phyloP scores from a whole-genome alignment of 1,140 invertebrate species.

The Penaeus japonicus region DNA sequence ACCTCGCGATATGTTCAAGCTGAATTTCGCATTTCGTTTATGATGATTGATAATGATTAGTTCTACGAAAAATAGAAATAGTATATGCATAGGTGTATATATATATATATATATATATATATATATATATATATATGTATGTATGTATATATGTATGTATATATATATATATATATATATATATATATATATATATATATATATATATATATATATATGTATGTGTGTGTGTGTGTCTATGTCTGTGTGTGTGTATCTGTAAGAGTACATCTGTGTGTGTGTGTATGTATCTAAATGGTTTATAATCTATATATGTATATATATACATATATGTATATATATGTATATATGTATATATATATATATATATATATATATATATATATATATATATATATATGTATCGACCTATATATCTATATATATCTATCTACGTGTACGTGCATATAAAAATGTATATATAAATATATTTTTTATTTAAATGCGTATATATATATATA shows the following conservation, averaged over 20 bases:
- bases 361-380: too few species aligned
- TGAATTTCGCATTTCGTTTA: too few species aligned
- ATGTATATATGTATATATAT: too few species aligned
- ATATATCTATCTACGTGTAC: too few species aligned
- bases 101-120: neutral
- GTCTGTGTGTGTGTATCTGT: neutral
- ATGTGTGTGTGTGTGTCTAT: slow-evolving; percentile 4
- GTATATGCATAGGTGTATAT: neutral
- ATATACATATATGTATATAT: neutral
- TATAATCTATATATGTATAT: neutral
- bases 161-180: slow-evolving; percentile 2
- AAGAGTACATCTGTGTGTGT: neutral
- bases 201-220: slow-evolving; percentile 13
- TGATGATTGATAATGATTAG: too few species aligned
- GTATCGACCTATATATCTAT: too few species aligned
- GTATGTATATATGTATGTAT: neutral
- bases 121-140: slow-evolving; percentile 13
- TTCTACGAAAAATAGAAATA: too few species aligned
- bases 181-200: slow-evolving; percentile 9
- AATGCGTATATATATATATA: too few species aligned
- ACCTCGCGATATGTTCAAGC: too few species aligned
- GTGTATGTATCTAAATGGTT: neutral
- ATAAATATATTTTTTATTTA: too few species aligned
- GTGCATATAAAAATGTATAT: too few species aligned
- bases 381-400: too few species aligned